A percentile compares a stretch with the other conserved stretches of the same genome.
phyloP scores from a whole-genome alignment of 2,113 vertebrate genomes.

The Lagopus muta region DNA sequence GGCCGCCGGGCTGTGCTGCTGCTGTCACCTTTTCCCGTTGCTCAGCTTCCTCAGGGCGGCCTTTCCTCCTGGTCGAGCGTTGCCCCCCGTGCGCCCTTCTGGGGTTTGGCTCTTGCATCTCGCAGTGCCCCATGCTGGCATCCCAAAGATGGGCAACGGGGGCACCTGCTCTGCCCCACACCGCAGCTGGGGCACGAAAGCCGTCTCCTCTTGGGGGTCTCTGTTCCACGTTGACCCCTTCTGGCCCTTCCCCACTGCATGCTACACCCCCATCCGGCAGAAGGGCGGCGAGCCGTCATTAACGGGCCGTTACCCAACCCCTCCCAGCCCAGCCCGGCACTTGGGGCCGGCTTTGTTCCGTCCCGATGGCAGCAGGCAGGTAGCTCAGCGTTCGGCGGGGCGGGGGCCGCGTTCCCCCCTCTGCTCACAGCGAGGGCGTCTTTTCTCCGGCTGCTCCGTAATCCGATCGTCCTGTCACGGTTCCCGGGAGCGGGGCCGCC shows the following conservation, averaged over 20 bases:
- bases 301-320: neutral
- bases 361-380: neutral
- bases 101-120: neutral
- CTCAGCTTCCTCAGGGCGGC: neutral
- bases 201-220: neutral
- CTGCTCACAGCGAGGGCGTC: neutral
- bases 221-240: neutral
- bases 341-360: neutral
- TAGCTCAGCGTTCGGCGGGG: neutral
- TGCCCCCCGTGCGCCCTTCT: neutral
- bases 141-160: neutral
- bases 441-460: slow-evolving; percentile 53
- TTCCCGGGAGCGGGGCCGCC: slow-evolving; percentile 58
- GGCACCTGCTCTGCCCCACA: neutral
- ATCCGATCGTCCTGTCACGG: slow-evolving; percentile 71
- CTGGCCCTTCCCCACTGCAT: neutral
- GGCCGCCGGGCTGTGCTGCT: neutral
- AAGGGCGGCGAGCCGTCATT: neutral
- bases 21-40: neutral
- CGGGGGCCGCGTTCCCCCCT: neutral
- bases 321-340: neutral
- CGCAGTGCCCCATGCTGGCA: neutral
- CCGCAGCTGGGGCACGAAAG: neutral
- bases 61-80: neutral
- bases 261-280: neutral